These are phyloP conservation scores for Mobula hypostoma DNA, from an alignment of 2,113 vertebrate genomes.

Conservation along the genomic window DNA sequence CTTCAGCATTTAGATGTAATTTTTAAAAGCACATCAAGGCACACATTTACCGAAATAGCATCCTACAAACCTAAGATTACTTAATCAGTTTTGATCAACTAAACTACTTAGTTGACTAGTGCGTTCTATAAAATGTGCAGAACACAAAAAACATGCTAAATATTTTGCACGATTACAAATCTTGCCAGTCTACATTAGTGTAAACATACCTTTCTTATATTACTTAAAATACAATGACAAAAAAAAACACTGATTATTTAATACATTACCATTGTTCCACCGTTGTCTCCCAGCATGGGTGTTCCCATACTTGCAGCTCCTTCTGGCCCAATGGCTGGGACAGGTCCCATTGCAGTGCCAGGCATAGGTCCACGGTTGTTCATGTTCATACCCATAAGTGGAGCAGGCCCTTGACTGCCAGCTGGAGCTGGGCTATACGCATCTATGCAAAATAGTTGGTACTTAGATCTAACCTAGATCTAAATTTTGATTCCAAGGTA, in stretches of 20 bases:
- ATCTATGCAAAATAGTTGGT: conserved; percentile 91
- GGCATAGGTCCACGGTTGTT: conserved; percentile 81
- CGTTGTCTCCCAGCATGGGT: conserved; percentile 84
- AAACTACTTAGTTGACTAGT: background rate
- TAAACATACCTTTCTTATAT: background rate
- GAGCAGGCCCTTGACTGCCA: conserved; percentile 84
- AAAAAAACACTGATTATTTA: conserved; percentile 46
- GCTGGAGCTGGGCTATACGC: conserved; percentile 88
- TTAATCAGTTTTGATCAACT: background rate
- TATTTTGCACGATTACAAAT: background rate
- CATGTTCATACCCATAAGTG: conserved; percentile 93
- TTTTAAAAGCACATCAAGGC: background rate
- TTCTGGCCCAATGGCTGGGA: conserved; percentile 80
- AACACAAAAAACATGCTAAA: background rate
- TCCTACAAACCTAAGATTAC: background rate
- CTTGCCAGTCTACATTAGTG: background rate
- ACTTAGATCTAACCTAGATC: conserved; percentile 71
- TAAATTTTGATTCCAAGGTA: conserved; percentile 38
- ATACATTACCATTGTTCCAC: conserved; percentile 93
- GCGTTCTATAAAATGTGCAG: background rate
- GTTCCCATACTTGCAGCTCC: conserved; percentile 83
- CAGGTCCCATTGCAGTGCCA: conserved; percentile 75
- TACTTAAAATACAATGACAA: conserved; percentile 43
- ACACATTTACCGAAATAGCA: background rate
- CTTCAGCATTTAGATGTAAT: background rate